Evolutionary conservation across 2,888 invertebrate genomes (phyloP).

Genomic region (Yponomeuta plumbellus): DNA sequence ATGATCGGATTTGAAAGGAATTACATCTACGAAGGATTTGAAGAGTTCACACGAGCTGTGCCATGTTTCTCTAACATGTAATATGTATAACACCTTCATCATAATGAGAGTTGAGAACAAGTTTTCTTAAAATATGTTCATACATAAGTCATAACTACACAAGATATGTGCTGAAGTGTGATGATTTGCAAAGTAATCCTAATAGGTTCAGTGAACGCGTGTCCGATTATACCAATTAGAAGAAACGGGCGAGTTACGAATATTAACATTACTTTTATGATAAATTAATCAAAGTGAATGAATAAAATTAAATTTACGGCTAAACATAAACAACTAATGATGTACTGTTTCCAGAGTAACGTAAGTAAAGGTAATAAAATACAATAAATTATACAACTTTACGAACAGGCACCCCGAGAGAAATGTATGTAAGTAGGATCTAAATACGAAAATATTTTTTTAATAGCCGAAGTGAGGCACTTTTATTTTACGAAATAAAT

Average conservation of each 20-base stretch:
- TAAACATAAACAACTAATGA: background rate
- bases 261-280: background rate
- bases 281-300: background rate
- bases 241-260: background rate
- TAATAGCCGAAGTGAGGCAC: background rate
- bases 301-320: background rate
- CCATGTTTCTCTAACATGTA: too few relatives aligned
- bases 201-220: background rate
- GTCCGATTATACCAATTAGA: background rate
- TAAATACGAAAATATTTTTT: background rate
- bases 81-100: background rate
- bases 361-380: background rate
- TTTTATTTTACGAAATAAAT: slow-evolving; percentile 2
- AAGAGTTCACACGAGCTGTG: background rate
- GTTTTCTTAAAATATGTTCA: background rate
- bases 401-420: background rate
- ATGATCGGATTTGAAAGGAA: too few relatives aligned
- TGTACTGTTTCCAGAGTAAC: background rate
- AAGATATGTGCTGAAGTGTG: background rate
- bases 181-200: background rate
- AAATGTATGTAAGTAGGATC: background rate
- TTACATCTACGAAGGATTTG: background rate
- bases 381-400: background rate
- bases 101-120: background rate
- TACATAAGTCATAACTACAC: background rate